Base-by-base conservation (phyloP, 2,113 vertebrate genomes). In the Hippocampus zosterae region DNA sequence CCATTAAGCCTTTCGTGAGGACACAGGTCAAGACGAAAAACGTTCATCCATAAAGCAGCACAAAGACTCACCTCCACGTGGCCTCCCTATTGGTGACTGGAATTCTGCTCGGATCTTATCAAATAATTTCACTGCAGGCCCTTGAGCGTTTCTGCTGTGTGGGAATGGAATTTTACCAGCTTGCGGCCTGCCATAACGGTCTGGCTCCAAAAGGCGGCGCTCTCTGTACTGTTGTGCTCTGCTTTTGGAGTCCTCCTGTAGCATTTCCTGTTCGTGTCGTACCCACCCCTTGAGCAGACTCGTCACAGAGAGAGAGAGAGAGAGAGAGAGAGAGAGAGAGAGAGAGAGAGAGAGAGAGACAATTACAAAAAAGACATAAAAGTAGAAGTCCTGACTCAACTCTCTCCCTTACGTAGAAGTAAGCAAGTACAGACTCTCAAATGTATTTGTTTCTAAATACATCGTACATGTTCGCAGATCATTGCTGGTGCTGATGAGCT, bases 151-250 rank as follows among this genome's bases (percentile, higher is more conserved):
- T 41, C 76, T 84, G 68, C 76, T 85, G 76, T 61, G 61, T 41
- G 67, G 57, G 80, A 89, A 73, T 89, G 89, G 88, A 88, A 90
- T 90, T 89, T 89, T 89, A 90, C 89, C 85, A 84, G 89, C 78
- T 59, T 40, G 13, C 52, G 2, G 12, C 56, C 0, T 48, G 71
- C 1, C 16, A 0, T 3, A 3, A 16, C 23, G 41, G n/a, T 1
- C 16, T 0, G 0, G 7, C 0, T 0, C 67, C 82, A 11, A 69
- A 3, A 77, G 88, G 82, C 77, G 88, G 84, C 81, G 75, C 79
- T 69, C 79, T 80, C 46, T 27, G 74, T 81, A 21, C 61, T 78
- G 33, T 6, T 29, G 55, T 76, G 71, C 18, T n/a, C 4, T 60
- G 25, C 23, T 16, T 55, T 87, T 73, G 75, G 56, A 74, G 77